These are phyloP conservation scores for Prunella fulvescens DNA, from an alignment of 2,113 vertebrate genomes.

Conservation along the genomic window DNA sequence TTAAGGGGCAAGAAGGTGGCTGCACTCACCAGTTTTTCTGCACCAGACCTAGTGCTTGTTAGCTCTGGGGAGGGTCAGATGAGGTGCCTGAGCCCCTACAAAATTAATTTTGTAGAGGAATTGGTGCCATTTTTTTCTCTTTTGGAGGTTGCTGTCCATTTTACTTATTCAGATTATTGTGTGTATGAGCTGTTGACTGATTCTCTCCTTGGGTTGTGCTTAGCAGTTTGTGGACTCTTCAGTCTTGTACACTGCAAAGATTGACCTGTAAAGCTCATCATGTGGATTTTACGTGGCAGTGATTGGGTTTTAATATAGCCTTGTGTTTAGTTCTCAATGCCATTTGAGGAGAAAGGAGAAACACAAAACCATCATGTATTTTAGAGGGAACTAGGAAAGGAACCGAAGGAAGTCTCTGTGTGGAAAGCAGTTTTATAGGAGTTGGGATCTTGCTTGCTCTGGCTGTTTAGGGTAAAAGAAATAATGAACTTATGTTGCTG, in stretches of 20 bases:
- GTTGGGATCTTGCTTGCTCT: neutral
- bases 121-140: neutral
- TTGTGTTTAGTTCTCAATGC: neutral
- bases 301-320: neutral
- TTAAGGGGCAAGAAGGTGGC: neutral
- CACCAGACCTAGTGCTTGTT: neutral
- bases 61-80: neutral
- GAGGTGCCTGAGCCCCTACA: neutral
- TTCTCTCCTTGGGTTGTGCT: neutral
- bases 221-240: neutral
- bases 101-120: neutral
- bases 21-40: neutral
- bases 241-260: neutral
- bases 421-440: neutral
- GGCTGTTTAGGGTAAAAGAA: neutral
- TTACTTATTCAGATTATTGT: neutral
- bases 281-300: neutral
- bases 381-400: neutral
- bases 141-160: neutral
- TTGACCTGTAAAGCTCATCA: neutral
- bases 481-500: neutral
- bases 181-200: neutral
- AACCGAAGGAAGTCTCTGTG: neutral
- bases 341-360: neutral
- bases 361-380: neutral